phyloP scores from a whole-genome alignment of 2,797 vertebrate species.

The Onychomys arenicola region DNA sequence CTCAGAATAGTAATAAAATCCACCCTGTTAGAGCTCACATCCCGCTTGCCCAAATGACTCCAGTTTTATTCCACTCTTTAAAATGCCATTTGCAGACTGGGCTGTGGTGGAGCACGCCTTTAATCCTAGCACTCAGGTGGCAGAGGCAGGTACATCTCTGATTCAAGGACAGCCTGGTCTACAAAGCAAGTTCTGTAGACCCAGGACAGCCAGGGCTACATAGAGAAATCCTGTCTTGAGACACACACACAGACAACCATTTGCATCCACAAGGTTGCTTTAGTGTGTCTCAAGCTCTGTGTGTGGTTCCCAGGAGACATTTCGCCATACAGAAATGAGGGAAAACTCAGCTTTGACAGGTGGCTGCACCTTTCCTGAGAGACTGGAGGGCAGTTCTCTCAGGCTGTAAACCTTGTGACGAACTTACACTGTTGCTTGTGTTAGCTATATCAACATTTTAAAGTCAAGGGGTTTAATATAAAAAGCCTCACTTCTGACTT shows the following conservation, averaged over 20 bases:
- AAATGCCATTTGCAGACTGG: background rate
- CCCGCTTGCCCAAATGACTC: background rate
- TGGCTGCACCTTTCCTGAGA: background rate
- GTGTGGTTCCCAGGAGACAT: background rate
- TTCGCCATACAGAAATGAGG: background rate
- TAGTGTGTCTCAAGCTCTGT: background rate
- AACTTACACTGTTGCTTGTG: accelerated
- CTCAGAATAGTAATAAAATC: background rate
- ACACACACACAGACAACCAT: background rate
- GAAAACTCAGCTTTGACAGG: background rate
- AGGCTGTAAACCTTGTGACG: background rate
- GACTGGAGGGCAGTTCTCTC: background rate
- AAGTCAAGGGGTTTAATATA: background rate
- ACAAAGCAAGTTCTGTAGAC: background rate
- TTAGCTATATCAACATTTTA: background rate
- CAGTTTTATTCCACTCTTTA: background rate
- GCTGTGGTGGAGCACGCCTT: background rate
- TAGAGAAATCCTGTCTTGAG: background rate
- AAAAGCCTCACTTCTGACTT: constrained; percentile 17
- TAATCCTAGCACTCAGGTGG: background rate
- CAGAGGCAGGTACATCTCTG: background rate
- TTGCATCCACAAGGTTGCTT: background rate
- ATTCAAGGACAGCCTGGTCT: background rate
- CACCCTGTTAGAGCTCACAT: background rate
- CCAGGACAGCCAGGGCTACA: background rate